These are phyloP conservation scores for Chaenogobius annularis DNA, from an alignment of 2,113 vertebrate genomes.

Conservation along the genomic window DNA sequence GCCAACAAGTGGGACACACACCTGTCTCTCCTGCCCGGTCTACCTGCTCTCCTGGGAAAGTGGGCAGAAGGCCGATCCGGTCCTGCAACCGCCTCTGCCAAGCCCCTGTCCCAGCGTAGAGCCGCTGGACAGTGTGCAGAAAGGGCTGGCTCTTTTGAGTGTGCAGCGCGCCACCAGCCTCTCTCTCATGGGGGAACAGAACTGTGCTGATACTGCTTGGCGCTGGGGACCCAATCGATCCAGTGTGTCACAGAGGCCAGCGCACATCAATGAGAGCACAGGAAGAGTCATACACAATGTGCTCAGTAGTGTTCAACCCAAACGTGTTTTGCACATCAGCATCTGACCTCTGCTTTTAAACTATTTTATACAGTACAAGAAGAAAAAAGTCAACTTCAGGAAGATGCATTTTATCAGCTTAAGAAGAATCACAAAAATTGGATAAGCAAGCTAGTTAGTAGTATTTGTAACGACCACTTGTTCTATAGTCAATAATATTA, in stretches of 20 bases:
- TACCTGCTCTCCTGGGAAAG: constrained; percentile 52
- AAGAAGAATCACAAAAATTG: background rate
- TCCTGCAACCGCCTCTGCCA: constrained; percentile 61
- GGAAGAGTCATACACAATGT: constrained; percentile 16
- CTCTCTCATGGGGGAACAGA: constrained; percentile 41
- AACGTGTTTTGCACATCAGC: constrained; percentile 5
- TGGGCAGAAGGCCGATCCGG: constrained; percentile 68
- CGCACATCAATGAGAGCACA: constrained; percentile 40
- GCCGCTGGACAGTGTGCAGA: constrained; percentile 42
- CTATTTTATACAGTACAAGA: background rate
- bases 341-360: background rate
- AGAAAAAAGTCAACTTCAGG: background rate
- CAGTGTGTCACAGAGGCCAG: constrained; percentile 49
- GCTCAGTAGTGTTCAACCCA: constrained; percentile 23
- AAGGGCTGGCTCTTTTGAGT: constrained; percentile 26
- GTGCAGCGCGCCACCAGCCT: constrained; percentile 60
- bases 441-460: too few relatives aligned
- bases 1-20: constrained; percentile 69
- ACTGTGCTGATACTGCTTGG: constrained; percentile 35
- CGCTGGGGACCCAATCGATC: constrained; percentile 47
- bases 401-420: background rate
- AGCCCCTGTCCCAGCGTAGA: constrained; percentile 57
- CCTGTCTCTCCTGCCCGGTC: constrained; percentile 52
- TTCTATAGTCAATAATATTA: too few relatives aligned
- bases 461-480: too few relatives aligned